Evolutionary conservation across 2,888 invertebrate genomes (phyloP), one percentile per base, ranked within the genome.

Genomic region (Rhamnusium bicolor): DNA sequence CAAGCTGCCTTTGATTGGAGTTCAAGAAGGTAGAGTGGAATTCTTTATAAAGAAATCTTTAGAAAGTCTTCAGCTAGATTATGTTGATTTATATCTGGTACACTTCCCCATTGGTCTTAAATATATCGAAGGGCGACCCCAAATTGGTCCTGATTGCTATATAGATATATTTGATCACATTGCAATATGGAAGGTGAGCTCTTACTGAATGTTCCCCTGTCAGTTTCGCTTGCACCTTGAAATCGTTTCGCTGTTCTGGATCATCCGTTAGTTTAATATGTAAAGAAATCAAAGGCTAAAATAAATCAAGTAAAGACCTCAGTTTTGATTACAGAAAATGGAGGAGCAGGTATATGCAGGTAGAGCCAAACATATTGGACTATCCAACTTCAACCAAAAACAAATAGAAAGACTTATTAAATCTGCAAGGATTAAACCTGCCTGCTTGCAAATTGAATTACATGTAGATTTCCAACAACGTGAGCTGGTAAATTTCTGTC

Each of bases 291-390:
- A 12, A n/a, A n/a, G n/a, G n/a, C n/a, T n/a, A n/a, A n/a, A n/a
- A n/a, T n/a, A n/a, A n/a, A n/a, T n/a, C n/a, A n/a, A n/a, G n/a
- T n/a, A n/a, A n/a, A n/a, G n/a, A n/a, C n/a, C n/a, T n/a, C n/a
- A n/a, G n/a, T n/a, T n/a, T 32, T 32, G n/a, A n/a, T 2, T 40
- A 2, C 40, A 75, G 78, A 74, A 75, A 75, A 89, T 94, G 89
- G 91, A 94, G 80, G 90, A 91, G 73, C 90, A 94, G 82, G 93
- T 94, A 18, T 89, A 91, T 24, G 89, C 89, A 0, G 95, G 95
- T 0, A 89, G 92, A n/a, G 89, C 93, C 0, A 94, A 92, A 81
- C 91, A 94, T 12, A 94, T 97, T 82, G 97, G 97, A 0, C 85
- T 97, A 6, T 97, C 96, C 56, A 76, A 76, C 18, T 76, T 67